Evolutionary conservation across 2,888 invertebrate genomes (phyloP).

Genomic region (Habroteleia sp.): DNA sequence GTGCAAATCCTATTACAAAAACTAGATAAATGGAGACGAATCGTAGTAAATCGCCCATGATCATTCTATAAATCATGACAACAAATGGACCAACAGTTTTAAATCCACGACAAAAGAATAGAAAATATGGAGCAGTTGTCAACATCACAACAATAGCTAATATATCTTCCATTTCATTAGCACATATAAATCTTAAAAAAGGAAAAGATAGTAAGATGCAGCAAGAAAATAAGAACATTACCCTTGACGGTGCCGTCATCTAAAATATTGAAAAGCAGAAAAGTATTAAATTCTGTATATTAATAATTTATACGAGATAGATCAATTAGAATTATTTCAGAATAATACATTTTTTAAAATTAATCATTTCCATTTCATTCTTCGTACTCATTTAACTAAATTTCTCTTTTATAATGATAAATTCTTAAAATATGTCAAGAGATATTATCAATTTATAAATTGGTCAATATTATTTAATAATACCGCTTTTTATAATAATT

Average conservation of each 20-base stretch:
- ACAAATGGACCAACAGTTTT: constrained; percentile 99
- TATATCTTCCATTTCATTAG: constrained; percentile 93
- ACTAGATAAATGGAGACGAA: constrained; percentile 98
- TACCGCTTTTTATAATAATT: too few relatives aligned
- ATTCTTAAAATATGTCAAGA: too few relatives aligned
- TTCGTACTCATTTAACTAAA: too few relatives aligned
- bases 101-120: constrained; percentile 99
- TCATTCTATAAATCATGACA: constrained; percentile 99
- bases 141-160: constrained; percentile 96
- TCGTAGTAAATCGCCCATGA: constrained; percentile 96
- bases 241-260: constrained; percentile 94
- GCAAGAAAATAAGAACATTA: constrained; percentile 97
- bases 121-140: constrained; percentile 96
- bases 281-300: too few relatives aligned
- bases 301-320: too few relatives aligned
- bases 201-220: constrained; percentile 93
- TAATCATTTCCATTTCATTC: too few relatives aligned
- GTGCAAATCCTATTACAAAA: constrained; percentile 98
- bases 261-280: too few relatives aligned
- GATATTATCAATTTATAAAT: too few relatives aligned
- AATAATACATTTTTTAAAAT: too few relatives aligned
- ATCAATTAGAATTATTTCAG: too few relatives aligned
- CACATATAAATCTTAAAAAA: constrained; percentile 91
- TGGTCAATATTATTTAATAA: too few relatives aligned
- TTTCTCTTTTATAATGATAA: too few relatives aligned